Conservation (phyloP, 2,888 invertebrate species). For the Drosophila anceps region DNA sequence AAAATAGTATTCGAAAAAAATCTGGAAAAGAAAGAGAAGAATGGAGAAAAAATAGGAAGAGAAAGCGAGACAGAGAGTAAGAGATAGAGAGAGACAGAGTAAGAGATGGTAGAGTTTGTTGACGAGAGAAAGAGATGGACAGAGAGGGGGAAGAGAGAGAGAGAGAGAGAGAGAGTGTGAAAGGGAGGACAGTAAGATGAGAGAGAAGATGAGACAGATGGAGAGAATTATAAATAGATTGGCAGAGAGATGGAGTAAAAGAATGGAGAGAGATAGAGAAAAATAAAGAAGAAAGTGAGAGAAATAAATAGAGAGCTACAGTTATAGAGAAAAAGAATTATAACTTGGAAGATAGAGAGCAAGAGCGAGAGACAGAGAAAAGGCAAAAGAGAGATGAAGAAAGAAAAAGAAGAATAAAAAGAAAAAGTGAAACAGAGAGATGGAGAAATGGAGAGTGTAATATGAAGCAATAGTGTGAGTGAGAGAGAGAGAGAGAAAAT, state of each 20-base stretch:
- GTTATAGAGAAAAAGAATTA: too few relatives aligned
- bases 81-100: neutral
- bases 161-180: neutral
- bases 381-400: too few relatives aligned
- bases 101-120: too few relatives aligned
- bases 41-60: too few relatives aligned
- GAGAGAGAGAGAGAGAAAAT: too few relatives aligned
- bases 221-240: too few relatives aligned
- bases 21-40: neutral
- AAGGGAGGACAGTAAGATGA: too few relatives aligned
- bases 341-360: neutral
- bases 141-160: neutral
- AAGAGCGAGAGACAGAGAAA: neutral
- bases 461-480: too few relatives aligned
- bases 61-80: too few relatives aligned
- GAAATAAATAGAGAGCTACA: neutral
- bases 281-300: neutral
- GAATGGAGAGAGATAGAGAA: neutral
- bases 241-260: neutral
- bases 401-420: too few relatives aligned
- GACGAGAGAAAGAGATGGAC: neutral
- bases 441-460: too few relatives aligned
- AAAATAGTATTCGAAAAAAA: conserved; percentile 1
- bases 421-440: too few relatives aligned
- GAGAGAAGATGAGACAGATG: neutral